A percentile compares a stretch with the other conserved stretches of the same genome.
Conservation (phyloP, 2,888 invertebrate genomes). For the Hesperia comma region DNA sequence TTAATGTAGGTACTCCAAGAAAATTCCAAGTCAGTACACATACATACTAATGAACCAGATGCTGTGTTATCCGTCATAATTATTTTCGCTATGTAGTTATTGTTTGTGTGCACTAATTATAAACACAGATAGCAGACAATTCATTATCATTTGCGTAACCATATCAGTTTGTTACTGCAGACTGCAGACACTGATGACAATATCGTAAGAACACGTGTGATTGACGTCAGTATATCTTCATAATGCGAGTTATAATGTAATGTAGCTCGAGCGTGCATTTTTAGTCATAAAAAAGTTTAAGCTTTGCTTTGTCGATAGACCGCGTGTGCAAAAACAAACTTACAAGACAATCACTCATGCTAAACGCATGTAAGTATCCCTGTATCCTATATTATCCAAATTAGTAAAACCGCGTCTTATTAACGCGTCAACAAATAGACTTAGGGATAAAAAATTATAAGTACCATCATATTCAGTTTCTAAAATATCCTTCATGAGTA, state of each 20-base stretch:
- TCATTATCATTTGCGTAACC: conserved; percentile 17
- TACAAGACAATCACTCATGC: too few species aligned
- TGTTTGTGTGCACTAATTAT: conserved; percentile 14
- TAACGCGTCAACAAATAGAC: too few species aligned
- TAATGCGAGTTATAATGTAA: not conserved
- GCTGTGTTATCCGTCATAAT: not conserved
- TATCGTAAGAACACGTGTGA: conserved; percentile 25
- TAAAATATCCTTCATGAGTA: too few species aligned
- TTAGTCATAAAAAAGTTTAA: too few species aligned
- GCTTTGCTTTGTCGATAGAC: too few species aligned
- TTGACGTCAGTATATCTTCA: conserved; percentile 21
- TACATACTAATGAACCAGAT: not conserved
- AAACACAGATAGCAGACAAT: conserved; percentile 25
- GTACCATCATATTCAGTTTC: too few species aligned
- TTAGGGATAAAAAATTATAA: too few species aligned
- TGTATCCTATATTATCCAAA: too few species aligned
- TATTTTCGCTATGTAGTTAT: conserved; percentile 8
- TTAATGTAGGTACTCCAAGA: not conserved
- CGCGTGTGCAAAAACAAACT: too few species aligned
- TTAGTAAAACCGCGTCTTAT: too few species aligned
- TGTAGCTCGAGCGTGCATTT: too few species aligned
- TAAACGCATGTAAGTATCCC: too few species aligned
- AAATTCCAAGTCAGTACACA: not conserved
- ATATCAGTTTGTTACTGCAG: conserved; percentile 18
- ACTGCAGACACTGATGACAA: conserved; percentile 19